Percentiles rank a stretch among this genome's conserved stretches.
These are phyloP conservation scores for Antedon mediterranea DNA, from an alignment of 53 echinoderm and acorn worm species.

Conservation along the genomic window DNA sequence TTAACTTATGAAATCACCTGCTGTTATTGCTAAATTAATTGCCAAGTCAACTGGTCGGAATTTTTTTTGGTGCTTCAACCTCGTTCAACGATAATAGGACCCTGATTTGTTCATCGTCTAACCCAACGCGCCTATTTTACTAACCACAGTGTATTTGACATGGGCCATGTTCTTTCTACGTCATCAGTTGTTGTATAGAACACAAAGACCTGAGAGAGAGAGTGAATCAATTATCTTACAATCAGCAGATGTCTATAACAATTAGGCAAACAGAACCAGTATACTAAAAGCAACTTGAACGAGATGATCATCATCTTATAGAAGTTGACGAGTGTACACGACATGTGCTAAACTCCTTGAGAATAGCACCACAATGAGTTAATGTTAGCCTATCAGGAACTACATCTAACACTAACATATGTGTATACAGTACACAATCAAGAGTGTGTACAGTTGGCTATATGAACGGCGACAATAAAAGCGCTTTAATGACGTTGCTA, in stretches of 20 bases:
- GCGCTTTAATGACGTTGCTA: too few relatives aligned
- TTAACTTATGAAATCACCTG: neutral
- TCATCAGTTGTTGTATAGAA: neutral
- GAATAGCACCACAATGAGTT: neutral
- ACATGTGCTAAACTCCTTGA: neutral
- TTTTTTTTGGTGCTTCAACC: neutral
- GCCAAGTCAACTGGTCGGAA: neutral
- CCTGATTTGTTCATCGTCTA: neutral
- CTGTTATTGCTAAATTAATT: neutral
- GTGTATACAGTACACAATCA: neutral
- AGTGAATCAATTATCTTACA: neutral
- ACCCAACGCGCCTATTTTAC: neutral
- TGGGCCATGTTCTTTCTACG: neutral
- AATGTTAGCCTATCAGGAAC: neutral
- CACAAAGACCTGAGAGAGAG: neutral
- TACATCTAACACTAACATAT: neutral
- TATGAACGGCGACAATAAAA: too few relatives aligned
- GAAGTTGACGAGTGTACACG: neutral
- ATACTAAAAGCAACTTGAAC: neutral
- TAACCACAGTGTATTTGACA: neutral
- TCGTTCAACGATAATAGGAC: neutral
- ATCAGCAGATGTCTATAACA: neutral
- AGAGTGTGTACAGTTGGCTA: too few relatives aligned
- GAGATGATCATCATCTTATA: neutral
- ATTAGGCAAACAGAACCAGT: neutral